Percentiles rank a stretch among this genome's conserved stretches.
Evolutionary conservation across 2,888 invertebrate species (phyloP).

Genomic region (Heliconius cydno): DNA sequence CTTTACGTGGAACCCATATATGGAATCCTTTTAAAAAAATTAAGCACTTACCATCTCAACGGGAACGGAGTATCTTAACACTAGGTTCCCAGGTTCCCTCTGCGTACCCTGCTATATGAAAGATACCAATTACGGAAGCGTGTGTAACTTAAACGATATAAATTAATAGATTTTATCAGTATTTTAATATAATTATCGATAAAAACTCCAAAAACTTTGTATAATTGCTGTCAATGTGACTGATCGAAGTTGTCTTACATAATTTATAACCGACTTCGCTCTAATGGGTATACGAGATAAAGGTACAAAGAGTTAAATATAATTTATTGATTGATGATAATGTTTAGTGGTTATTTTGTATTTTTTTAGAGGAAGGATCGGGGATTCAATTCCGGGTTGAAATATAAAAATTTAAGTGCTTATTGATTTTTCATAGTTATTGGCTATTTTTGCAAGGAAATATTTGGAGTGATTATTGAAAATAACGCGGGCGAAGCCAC

Average conservation of each 20-base stretch:
- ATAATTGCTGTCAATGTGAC: constrained; percentile 54
- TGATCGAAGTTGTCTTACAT: constrained; percentile 52
- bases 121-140: neutral
- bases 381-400: neutral
- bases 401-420: neutral
- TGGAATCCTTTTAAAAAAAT: too few relatives aligned
- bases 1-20: too few relatives aligned
- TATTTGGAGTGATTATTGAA: too few relatives aligned
- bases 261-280: constrained; percentile 53
- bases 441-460: too few relatives aligned
- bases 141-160: neutral
- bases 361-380: neutral
- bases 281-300: constrained; percentile 56
- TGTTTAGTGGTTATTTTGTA: neutral
- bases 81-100: too few relatives aligned
- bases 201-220: constrained; percentile 36
- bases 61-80: neutral
- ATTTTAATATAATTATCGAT: constrained; percentile 44
- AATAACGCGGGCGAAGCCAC: too few relatives aligned
- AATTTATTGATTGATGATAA: neutral
- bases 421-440: too few relatives aligned
- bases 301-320: constrained; percentile 41
- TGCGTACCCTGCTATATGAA: too few relatives aligned
- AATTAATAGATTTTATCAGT: constrained; percentile 20
- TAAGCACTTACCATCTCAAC: too few relatives aligned